These are phyloP conservation scores for Leuciscus idus DNA, from an alignment of 2,113 vertebrate species.

Conservation along the genomic window DNA sequence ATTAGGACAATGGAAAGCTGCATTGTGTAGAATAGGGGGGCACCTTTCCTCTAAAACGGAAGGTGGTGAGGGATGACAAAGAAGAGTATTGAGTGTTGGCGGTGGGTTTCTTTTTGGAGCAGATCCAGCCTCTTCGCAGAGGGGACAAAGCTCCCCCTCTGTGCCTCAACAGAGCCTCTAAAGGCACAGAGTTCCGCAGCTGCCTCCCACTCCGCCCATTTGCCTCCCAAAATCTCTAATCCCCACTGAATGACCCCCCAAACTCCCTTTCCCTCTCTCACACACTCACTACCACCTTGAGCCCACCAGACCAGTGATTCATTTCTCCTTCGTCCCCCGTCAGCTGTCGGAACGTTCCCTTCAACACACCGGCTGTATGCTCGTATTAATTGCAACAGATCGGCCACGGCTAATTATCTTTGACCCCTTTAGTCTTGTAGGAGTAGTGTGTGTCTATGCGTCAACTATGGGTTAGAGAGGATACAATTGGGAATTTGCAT, in stretches of 20 bases:
- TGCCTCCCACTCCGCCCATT: slow-evolving; percentile 66
- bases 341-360: slow-evolving; percentile 59
- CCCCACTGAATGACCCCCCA: slow-evolving; percentile 70
- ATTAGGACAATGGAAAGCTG: slow-evolving; percentile 53
- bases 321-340: slow-evolving; percentile 56
- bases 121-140: slow-evolving; percentile 51
- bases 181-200: slow-evolving; percentile 72
- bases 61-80: slow-evolving; percentile 52
- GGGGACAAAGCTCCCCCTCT: slow-evolving; percentile 74
- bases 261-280: slow-evolving; percentile 50
- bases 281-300: slow-evolving; percentile 37
- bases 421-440: slow-evolving; percentile 43
- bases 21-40: slow-evolving; percentile 54
- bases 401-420: slow-evolving; percentile 60
- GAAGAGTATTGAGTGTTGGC: slow-evolving; percentile 53
- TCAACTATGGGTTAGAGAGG: slow-evolving; percentile 1
- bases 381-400: slow-evolving; percentile 70
- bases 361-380: slow-evolving; percentile 65
- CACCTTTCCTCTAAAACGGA: slow-evolving; percentile 50
- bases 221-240: slow-evolving; percentile 70
- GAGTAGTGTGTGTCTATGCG: neutral
- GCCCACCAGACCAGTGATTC: slow-evolving; percentile 54
- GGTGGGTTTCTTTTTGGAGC: slow-evolving; percentile 55
- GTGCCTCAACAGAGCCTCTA: slow-evolving; percentile 66
- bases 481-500: neutral